These are phyloP conservation scores for Anarsia innoxiella DNA, from an alignment of 2,888 invertebrate genomes.

Conservation along the genomic window DNA sequence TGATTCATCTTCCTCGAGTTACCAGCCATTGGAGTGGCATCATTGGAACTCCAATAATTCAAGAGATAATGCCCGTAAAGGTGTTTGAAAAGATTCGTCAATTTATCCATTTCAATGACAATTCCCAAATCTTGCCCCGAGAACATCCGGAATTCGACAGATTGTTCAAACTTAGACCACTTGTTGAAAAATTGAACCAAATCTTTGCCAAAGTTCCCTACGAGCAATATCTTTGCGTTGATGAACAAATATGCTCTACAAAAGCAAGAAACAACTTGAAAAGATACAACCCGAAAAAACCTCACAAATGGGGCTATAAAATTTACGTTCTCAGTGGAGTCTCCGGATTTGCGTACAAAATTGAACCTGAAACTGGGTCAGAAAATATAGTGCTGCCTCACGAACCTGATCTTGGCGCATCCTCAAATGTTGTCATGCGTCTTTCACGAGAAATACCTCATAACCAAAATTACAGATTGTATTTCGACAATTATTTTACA, in stretches of 20 bases:
- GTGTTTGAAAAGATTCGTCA: slow-evolving; percentile 23
- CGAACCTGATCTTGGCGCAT: slow-evolving; percentile 26
- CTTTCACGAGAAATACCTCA: slow-evolving; percentile 4
- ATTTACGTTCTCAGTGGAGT: slow-evolving; percentile 29
- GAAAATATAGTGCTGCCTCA: slow-evolving; percentile 20
- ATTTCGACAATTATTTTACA: slow-evolving; percentile 19
- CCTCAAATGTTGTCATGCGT: slow-evolving; percentile 1
- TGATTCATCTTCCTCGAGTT: slow-evolving; percentile 16
- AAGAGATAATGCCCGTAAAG: slow-evolving; percentile 20
- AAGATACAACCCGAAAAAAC: slow-evolving; percentile 33
- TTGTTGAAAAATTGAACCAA: slow-evolving; percentile 19
- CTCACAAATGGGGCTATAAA: slow-evolving; percentile 35
- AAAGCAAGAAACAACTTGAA: slow-evolving; percentile 26
- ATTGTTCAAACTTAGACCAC: slow-evolving; percentile 22
- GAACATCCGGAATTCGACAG: slow-evolving; percentile 15
- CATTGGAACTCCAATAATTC: slow-evolving; percentile 18
- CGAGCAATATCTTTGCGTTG: slow-evolving; percentile 23
- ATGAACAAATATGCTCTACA: slow-evolving; percentile 30
- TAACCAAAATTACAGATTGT: slow-evolving; percentile 13
- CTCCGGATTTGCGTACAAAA: slow-evolving; percentile 28
- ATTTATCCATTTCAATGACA: slow-evolving; percentile 24
- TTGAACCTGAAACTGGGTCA: slow-evolving; percentile 29
- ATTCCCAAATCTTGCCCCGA: slow-evolving; percentile 12
- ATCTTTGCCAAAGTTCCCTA: slow-evolving; percentile 15
- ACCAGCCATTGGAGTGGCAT: slow-evolving; percentile 18